phyloP scores from a whole-genome alignment of 2,113 vertebrate species.

The Dryoscopus gambensis region DNA sequence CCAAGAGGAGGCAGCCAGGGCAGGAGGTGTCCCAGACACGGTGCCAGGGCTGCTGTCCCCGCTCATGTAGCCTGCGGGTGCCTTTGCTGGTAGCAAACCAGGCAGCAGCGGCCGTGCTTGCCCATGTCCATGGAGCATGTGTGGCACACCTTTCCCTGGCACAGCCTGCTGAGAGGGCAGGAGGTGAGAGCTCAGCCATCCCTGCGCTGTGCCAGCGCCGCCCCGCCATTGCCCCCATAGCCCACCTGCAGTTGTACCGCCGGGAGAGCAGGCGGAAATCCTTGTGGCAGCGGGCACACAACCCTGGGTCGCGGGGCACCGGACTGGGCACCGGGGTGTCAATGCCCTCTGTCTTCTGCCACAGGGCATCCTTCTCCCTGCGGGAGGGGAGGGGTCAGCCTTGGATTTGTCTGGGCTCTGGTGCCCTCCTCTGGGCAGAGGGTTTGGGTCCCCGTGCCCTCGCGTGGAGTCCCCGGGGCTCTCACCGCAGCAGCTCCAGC shows the following conservation, averaged over 20 bases:
- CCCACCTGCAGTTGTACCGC: conserved; percentile 73
- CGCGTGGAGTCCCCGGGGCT: rapidly evolving
- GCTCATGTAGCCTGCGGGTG: conserved; percentile 11
- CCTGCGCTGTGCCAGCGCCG: rapidly evolving
- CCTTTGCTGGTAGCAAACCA: conserved; percentile 60
- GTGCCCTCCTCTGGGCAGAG: conserved; percentile 41
- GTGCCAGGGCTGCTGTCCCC: rapidly evolving
- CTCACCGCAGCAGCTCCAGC: conserved; percentile 75
- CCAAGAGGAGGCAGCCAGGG: background rate
- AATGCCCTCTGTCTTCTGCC: conserved; percentile 71
- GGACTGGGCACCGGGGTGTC: background rate
- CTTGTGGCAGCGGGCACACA: conserved; percentile 62
- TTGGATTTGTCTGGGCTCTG: background rate
- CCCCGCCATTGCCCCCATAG: background rate
- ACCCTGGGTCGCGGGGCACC: background rate
- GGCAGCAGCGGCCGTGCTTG: conserved; percentile 59
- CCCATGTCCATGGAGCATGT: conserved; percentile 63
- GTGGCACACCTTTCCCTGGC: conserved; percentile 65
- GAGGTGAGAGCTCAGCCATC: background rate
- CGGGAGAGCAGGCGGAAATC: conserved; percentile 68
- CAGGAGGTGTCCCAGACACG: background rate
- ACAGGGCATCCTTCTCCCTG: conserved; percentile 74
- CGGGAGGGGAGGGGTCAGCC: background rate
- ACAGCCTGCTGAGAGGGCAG: conserved; percentile 36
- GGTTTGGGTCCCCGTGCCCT: rapidly evolving